Evolutionary conservation across 2,888 invertebrate genomes (phyloP).

Genomic region (Epirrhoe tristata): DNA sequence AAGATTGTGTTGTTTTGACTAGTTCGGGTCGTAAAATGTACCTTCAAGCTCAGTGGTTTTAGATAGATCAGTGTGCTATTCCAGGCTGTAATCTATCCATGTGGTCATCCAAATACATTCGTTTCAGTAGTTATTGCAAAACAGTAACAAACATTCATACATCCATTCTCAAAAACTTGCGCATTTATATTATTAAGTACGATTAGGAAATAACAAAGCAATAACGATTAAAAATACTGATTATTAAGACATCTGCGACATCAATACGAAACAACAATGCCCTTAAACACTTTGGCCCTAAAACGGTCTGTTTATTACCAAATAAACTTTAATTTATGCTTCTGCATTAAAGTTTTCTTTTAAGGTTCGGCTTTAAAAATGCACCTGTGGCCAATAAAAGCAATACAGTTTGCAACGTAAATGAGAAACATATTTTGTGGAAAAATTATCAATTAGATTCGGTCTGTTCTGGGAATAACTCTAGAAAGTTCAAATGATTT

Average conservation of each 20-base stretch:
- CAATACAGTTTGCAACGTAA: constrained; percentile 30
- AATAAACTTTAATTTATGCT: constrained; percentile 47
- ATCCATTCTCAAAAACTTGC: no score
- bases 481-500: neutral
- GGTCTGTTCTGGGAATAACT: neutral
- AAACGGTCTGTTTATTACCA: constrained; percentile 44
- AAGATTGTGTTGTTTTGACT: constrained; percentile 4
- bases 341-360: constrained; percentile 44
- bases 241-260: constrained; percentile 32
- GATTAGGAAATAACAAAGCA: neutral
- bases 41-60: no score
- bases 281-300: constrained; percentile 37
- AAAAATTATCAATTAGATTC: constrained; percentile 3
- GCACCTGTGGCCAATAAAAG: constrained; percentile 41
- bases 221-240: constrained; percentile 5
- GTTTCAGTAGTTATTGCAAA: no score
- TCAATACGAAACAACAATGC: constrained; percentile 37
- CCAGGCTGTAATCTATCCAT: no score
- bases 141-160: no score
- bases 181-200: neutral
- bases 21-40: constrained; percentile 12
- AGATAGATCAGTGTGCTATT: no score
- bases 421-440: constrained; percentile 25
- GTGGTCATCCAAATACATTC: neutral
- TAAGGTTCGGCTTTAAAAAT: constrained; percentile 35